phyloP scores from a whole-genome alignment of 2,888 invertebrate species.

The Druceiella hillmani region DNA sequence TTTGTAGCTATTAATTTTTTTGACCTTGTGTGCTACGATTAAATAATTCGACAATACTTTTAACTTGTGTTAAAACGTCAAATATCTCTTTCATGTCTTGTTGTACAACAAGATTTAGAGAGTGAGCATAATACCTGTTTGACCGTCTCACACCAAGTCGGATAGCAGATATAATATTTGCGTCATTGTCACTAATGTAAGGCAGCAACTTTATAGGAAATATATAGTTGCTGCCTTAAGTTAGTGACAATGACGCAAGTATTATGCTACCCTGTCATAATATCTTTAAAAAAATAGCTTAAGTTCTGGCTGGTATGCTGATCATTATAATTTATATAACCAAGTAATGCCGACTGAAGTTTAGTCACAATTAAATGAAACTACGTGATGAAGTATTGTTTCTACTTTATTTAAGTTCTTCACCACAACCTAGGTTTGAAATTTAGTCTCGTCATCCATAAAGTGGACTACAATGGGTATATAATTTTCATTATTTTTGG shows the following conservation, averaged over 20 bases:
- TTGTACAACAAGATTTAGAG: constrained; percentile 21
- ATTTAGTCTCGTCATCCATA: too few species aligned
- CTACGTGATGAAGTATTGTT: too few species aligned
- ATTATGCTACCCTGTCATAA: constrained; percentile 12
- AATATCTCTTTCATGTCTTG: constrained; percentile 9
- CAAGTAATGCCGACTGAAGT: too few species aligned
- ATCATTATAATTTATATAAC: too few species aligned
- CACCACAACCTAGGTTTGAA: too few species aligned
- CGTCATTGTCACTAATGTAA: constrained; percentile 22
- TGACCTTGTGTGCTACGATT: constrained; percentile 13
- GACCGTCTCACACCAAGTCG: constrained; percentile 18
- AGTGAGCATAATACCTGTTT: constrained; percentile 22
- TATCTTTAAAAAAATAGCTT: constrained; percentile 9
- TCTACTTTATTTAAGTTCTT: too few species aligned
- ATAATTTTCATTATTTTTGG: too few species aligned
- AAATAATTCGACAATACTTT: constrained; percentile 22
- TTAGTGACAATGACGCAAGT: neutral
- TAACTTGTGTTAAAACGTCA: too few species aligned
- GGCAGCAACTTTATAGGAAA: constrained; percentile 6
- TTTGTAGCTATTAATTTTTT: constrained; percentile 18
- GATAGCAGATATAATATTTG: constrained; percentile 20
- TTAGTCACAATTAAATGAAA: too few species aligned
- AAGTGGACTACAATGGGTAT: too few species aligned
- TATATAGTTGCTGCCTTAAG: too few species aligned
- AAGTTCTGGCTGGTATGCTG: constrained; percentile 12